Percentiles rank a stretch among this genome's conserved stretches.
Evolutionary conservation across 2,113 vertebrate species (phyloP).

Genomic region (Thunnus thynnus): DNA sequence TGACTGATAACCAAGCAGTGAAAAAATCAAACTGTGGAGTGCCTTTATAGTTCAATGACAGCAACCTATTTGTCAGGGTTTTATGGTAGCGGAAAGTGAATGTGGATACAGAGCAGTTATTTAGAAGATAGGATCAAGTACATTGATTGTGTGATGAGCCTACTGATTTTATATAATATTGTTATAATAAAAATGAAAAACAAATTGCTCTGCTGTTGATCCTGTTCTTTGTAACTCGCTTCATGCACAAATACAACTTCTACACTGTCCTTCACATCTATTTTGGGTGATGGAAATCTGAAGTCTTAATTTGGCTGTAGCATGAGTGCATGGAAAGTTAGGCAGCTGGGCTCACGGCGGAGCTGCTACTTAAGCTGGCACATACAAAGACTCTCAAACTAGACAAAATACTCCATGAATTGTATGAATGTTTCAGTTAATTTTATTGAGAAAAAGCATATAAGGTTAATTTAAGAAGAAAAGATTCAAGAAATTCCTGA

Average conservation of each 20-base stretch:
- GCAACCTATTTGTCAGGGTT: constrained; percentile 34
- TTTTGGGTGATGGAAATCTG: constrained; percentile 31
- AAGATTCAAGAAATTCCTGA: constrained; percentile 69
- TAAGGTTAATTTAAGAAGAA: constrained; percentile 51
- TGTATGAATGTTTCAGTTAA: constrained; percentile 18
- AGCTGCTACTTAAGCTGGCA: not conserved
- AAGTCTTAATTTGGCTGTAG: constrained; percentile 41
- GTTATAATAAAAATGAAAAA: constrained; percentile 68
- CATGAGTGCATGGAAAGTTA: constrained; percentile 3
- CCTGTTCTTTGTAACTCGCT: constrained; percentile 3
- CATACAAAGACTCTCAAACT: constrained; percentile 6
- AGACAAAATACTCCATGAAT: not conserved
- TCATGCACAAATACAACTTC: not conserved
- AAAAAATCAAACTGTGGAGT: constrained; percentile 35
- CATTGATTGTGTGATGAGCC: constrained; percentile 30
- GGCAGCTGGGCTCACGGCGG: constrained; percentile 20
- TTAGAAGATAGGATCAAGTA: constrained; percentile 26
- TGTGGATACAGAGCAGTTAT: constrained; percentile 33
- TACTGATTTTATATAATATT: constrained; percentile 70
- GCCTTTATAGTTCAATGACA: constrained; percentile 45
- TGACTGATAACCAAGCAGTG: not conserved
- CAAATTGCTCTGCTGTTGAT: not conserved
- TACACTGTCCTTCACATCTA: constrained; percentile 2
- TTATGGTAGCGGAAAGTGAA: constrained; percentile 30
- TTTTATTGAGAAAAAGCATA: constrained; percentile 75